phyloP scores from a whole-genome alignment of 2,797 vertebrate species.

The Galago senegalensis region DNA sequence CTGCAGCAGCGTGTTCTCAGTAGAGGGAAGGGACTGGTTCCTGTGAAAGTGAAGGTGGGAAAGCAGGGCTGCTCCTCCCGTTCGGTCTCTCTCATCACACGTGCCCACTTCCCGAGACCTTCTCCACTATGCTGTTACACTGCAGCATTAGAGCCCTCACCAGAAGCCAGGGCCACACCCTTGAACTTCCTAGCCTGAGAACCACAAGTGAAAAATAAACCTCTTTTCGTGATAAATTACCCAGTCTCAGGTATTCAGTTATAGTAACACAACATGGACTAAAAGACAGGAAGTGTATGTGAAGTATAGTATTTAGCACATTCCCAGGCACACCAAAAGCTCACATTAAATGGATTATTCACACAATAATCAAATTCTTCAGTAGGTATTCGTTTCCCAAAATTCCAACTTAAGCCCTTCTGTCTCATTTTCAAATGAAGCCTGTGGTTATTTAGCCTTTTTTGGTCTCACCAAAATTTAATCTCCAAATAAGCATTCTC shows the following conservation, averaged over 20 bases:
- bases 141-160: not conserved
- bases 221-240: not conserved
- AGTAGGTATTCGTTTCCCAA: not conserved
- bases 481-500: conserved; percentile 29
- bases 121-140: not conserved
- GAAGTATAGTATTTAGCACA: not conserved
- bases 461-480: not conserved
- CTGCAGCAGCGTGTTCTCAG: not conserved
- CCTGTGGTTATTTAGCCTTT: not conserved
- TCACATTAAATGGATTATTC: not conserved
- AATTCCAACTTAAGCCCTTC: conserved; percentile 53
- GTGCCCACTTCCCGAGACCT: not conserved
- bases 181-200: not conserved
- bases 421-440: conserved; percentile 35
- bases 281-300: not conserved
- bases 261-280: not conserved
- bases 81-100: not conserved
- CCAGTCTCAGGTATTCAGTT: not conserved
- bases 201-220: not conserved
- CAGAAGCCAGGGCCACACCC: not conserved
- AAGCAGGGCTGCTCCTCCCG: not conserved
- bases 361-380: not conserved
- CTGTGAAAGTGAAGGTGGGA: not conserved
- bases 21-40: not conserved
- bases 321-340: not conserved